Evolutionary conservation across 2,797 vertebrate genomes (phyloP).

Genomic region (Graptemys geographica): DNA sequence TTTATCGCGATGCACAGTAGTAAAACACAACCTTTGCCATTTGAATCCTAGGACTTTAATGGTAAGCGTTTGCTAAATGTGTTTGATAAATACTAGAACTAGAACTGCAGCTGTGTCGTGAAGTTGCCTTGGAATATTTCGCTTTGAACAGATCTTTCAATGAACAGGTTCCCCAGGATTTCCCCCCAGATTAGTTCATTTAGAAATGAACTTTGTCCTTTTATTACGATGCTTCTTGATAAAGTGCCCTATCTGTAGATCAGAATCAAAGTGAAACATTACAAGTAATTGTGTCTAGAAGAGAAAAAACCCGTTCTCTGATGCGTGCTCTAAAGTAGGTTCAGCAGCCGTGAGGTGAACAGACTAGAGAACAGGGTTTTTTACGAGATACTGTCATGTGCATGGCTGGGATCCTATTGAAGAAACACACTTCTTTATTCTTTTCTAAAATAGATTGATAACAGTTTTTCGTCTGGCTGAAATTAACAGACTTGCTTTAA

Average conservation of each 20-base stretch:
- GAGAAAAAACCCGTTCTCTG: too few species aligned
- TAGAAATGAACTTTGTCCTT: not conserved
- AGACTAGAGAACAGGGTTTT: fast-evolving
- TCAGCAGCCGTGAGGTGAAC: not conserved
- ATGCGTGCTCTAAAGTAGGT: not conserved
- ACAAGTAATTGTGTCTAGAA: too few species aligned
- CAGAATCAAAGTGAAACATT: not conserved
- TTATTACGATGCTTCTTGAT: not conserved
- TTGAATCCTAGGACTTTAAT: not conserved
- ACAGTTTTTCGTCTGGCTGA: not conserved
- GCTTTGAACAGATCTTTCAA: not conserved
- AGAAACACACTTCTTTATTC: not conserved
- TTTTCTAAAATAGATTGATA: not conserved
- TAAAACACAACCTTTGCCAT: not conserved
- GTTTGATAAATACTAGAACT: not conserved
- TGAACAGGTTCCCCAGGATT: too few species aligned
- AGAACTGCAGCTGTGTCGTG: too few species aligned
- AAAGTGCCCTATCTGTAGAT: not conserved
- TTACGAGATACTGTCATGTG: not conserved
- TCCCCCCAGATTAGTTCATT: not conserved
- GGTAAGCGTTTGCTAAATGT: not conserved
- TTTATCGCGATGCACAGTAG: too few species aligned
- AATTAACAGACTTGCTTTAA: not conserved
- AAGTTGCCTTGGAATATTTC: not conserved
- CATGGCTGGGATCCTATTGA: not conserved